Evolutionary conservation across 2,888 invertebrate species (phyloP).

Genomic region (Lapara coniferarum): DNA sequence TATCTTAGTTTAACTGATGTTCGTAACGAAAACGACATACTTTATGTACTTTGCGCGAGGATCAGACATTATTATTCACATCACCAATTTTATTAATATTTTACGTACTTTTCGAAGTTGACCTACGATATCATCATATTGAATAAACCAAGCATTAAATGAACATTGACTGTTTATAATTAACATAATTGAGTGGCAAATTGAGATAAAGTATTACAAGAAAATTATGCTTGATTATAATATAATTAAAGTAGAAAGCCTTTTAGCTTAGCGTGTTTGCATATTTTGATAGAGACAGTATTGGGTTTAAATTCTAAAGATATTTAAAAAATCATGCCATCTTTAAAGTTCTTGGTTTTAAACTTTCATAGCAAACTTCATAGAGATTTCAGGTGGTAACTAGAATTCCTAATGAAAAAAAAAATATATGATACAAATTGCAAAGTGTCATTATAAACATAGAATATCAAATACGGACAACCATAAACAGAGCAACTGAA

Average conservation of each 20-base stretch:
- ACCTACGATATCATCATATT: not conserved
- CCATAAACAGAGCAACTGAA: slow-evolving; percentile 67
- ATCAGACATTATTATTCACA: slow-evolving; percentile 9
- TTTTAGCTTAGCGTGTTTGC: no score
- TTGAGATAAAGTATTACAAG: not conserved
- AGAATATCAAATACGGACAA: slow-evolving; percentile 38
- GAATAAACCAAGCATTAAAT: not conserved
- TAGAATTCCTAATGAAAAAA: no score
- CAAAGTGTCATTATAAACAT: no score
- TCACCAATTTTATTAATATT: not conserved
- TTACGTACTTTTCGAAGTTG: not conserved
- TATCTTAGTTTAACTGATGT: not conserved
- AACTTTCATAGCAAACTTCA: no score
- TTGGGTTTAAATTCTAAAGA: not conserved
- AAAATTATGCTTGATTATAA: not conserved
- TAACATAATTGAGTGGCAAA: not conserved
- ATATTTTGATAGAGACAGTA: no score
- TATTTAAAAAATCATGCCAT: no score
- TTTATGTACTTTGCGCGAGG: not conserved
- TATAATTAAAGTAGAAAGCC: no score
- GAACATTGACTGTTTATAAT: not conserved
- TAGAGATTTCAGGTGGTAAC: no score
- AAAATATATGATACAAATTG: no score
- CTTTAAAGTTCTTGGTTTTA: no score
- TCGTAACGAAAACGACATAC: not conserved